phyloP scores from a whole-genome alignment of 2,888 invertebrate species.

The Dione vanillae region DNA sequence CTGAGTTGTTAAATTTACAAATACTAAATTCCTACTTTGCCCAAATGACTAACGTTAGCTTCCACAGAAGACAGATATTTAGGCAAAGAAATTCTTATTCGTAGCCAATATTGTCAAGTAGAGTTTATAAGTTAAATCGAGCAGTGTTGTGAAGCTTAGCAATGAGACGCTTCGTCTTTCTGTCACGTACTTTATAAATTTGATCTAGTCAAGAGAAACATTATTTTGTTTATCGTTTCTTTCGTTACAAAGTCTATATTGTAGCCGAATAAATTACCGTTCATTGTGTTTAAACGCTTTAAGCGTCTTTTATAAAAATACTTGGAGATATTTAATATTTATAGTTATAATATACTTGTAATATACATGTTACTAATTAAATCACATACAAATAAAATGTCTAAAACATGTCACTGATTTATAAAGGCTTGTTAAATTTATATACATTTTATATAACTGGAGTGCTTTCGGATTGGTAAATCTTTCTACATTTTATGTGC shows the following conservation, averaged over 20 bases:
- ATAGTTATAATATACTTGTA: too few relatives aligned
- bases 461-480: too few relatives aligned
- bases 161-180: conserved; percentile 46
- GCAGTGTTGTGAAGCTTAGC: conserved; percentile 40
- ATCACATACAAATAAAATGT: too few relatives aligned
- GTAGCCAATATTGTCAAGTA: conserved; percentile 44
- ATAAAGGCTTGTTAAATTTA: too few relatives aligned
- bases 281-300: background rate
- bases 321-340: background rate
- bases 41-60: conserved; percentile 20
- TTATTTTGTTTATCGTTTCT: conserved; percentile 39
- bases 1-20: background rate
- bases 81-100: conserved; percentile 41
- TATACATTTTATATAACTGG: too few relatives aligned
- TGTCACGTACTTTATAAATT: conserved; percentile 50
- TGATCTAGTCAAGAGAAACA: conserved; percentile 45
- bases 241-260: conserved; percentile 25
- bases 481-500: too few relatives aligned
- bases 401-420: too few relatives aligned
- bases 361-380: too few relatives aligned
- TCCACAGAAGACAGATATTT: conserved; percentile 40
- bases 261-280: conserved; percentile 12
- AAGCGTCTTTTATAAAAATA: background rate
- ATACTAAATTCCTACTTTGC: conserved; percentile 15
- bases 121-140: conserved; percentile 50